Conservation (phyloP, 2,113 vertebrate species). For the Dendrocopos noguchii region DNA sequence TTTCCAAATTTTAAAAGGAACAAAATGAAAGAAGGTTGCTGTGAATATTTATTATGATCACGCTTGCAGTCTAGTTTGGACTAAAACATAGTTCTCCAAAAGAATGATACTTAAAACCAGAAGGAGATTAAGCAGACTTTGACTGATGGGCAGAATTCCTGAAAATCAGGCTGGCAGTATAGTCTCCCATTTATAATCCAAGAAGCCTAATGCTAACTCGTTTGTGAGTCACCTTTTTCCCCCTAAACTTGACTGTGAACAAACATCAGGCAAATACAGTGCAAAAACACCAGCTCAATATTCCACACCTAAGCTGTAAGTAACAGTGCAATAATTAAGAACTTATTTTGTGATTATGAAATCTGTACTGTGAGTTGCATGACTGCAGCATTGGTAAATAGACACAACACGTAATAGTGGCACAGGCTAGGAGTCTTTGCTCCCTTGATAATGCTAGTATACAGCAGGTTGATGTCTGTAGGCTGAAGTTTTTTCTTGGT, state of each 20-base stretch:
- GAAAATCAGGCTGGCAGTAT: background rate
- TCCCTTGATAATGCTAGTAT: background rate
- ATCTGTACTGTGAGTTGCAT: background rate
- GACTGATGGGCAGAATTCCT: background rate
- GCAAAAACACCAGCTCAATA: background rate
- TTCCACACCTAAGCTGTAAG: background rate
- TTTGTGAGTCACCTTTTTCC: background rate
- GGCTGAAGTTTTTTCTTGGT: background rate
- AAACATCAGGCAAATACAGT: background rate
- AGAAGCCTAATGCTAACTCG: background rate
- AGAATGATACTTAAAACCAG: background rate
- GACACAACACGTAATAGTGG: background rate
- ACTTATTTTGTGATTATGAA: background rate
- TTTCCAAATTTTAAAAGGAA: background rate
- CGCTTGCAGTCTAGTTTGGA: background rate
- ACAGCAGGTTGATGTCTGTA: background rate
- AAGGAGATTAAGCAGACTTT: background rate
- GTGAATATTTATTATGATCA: background rate
- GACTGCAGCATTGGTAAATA: background rate
- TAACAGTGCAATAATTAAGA: background rate
- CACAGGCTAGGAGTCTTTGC: background rate
- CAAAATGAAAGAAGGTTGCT: background rate
- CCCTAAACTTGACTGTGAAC: background rate
- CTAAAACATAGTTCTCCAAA: background rate
- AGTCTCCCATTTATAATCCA: background rate